Evolutionary conservation across 2,888 invertebrate species (phyloP).

Genomic region (Lasius platythorax): DNA sequence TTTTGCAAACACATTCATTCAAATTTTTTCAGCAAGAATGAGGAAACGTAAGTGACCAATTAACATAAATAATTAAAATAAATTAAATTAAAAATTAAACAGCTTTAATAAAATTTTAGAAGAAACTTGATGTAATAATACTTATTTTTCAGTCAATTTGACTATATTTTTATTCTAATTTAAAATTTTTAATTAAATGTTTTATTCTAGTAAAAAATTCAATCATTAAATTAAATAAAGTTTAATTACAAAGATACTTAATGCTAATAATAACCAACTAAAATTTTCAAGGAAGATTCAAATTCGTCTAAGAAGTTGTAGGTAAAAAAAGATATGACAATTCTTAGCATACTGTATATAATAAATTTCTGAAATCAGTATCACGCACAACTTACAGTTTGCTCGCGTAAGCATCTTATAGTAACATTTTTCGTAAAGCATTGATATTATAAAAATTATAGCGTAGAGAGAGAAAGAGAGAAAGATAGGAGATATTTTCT

Average conservation of each 20-base stretch:
- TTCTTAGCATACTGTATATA: not conserved
- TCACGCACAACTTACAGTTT: not conserved
- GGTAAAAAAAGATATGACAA: not conserved
- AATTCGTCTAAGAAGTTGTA: not conserved
- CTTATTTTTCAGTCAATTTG: not conserved
- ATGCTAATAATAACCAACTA: not conserved
- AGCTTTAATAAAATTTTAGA: not conserved
- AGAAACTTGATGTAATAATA: not conserved
- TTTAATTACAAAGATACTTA: not conserved
- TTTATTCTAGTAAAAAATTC: not conserved
- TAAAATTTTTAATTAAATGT: not conserved
- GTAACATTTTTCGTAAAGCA: not conserved
- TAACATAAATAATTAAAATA: not conserved
- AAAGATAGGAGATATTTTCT: slow-evolving; percentile 8
- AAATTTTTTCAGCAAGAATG: not conserved
- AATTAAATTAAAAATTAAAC: not conserved
- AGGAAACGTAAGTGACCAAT: not conserved
- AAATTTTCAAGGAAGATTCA: not conserved
- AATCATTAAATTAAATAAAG: not conserved
- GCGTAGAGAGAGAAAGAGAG: not conserved
- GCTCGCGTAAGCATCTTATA: not conserved
- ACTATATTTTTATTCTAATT: not conserved
- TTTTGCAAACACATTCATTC: not conserved
- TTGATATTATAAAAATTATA: not conserved
- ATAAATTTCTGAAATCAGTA: not conserved